Percentiles rank a stretch among this genome's conserved stretches.
These are phyloP conservation scores for Riparia riparia DNA, from an alignment of 2,113 vertebrate species.

Conservation along the genomic window DNA sequence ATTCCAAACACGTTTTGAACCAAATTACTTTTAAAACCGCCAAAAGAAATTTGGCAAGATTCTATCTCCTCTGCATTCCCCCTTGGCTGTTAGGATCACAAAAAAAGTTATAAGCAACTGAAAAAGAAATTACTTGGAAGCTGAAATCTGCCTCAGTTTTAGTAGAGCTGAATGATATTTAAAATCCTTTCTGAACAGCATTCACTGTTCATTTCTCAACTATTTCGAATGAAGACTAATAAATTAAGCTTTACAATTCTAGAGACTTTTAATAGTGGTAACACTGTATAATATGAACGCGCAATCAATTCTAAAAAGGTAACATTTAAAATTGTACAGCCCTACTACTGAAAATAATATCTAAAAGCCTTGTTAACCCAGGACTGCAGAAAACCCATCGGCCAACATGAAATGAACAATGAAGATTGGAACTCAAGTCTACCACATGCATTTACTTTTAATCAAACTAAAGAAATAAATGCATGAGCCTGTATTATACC, in stretches of 20 bases:
- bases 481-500: background rate
- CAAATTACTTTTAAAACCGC: conserved; percentile 56
- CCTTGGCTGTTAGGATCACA: conserved; percentile 17
- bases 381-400: background rate
- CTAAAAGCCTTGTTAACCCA: background rate
- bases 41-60: conserved; percentile 62
- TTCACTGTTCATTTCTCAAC: background rate
- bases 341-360: background rate
- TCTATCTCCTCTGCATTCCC: background rate
- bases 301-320: background rate
- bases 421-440: background rate
- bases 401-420: background rate
- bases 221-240: conserved; percentile 11
- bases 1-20: conserved; percentile 42
- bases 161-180: background rate
- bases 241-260: background rate
- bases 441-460: background rate
- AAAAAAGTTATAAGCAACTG: conserved; percentile 29
- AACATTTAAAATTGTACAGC: background rate
- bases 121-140: conserved; percentile 39
- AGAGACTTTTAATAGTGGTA: background rate
- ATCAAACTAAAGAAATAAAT: conserved; percentile 31
- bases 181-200: background rate
- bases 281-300: background rate
- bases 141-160: background rate